Evolutionary conservation across 2,113 vertebrate species (phyloP), one percentile per base, ranked within the genome.

Genomic region (Labeo catla): DNA sequence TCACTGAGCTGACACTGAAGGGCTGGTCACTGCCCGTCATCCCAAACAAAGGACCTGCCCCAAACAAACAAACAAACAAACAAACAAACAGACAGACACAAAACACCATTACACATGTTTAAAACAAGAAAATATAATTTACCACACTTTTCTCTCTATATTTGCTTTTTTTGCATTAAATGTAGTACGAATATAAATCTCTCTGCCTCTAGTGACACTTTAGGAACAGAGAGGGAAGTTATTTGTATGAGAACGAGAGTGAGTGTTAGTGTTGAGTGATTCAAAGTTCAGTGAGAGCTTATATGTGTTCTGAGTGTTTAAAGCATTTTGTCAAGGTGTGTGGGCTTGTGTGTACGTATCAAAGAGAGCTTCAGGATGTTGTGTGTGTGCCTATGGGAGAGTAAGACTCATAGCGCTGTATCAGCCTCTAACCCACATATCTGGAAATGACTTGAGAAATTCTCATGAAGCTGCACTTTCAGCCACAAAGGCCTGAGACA

Each of bases 1-100:
- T 95, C 95, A 97, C 94, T 87, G 96, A 94, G 93, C 95, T 96
- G 93, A 96, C 95, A 91, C 96, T 96, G 93, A 97, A 97, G 87
- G 94, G 96, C 93, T 96, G 96, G 86, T 98, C 97, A 92, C 95
- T 96, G 90, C 93, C 93, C 87, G 94, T 92, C 76, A 89, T 39
- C 94, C 96, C 96, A 92, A 97, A 97, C 94, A 96, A 94, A 94
- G 95, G 95, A 93, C 97, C 96, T 97, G 92, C 79, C 45, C 68
- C 45, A 45, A n/a, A n/a, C n/a, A n/a, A n/a, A n/a, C n/a, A n/a
- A n/a, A n/a, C n/a, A n/a, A n/a, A n/a, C n/a, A n/a, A n/a, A n/a
- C n/a, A n/a, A n/a, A 43, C 28, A 85, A 63, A 57, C 28, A 79
- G 50, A 81, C 68, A 81, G 28, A 28, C 63, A 86, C 73, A 77